Percentiles rank a stretch among this genome's conserved stretches.
Evolutionary conservation across 2,113 vertebrate genomes (phyloP).

Genomic region (Gymnorhina tibicen): DNA sequence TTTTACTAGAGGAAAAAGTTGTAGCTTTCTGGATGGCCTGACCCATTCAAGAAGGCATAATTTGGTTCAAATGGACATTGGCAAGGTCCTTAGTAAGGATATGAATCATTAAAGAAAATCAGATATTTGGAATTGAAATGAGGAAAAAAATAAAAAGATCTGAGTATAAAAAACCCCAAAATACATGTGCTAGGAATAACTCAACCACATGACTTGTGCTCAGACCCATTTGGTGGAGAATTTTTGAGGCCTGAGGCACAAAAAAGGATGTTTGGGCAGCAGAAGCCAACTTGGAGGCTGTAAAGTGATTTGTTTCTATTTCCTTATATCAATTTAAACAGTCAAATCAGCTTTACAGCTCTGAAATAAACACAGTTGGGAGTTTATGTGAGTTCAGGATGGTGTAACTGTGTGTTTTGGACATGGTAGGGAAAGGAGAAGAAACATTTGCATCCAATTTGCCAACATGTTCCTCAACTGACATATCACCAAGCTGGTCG

Average conservation of each 20-base stretch:
- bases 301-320: slow-evolving; percentile 49
- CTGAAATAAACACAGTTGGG: slow-evolving; percentile 26
- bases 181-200: background rate
- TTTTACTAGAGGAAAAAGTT: background rate
- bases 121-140: background rate
- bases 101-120: background rate
- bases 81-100: background rate
- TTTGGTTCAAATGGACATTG: background rate
- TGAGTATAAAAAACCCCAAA: background rate
- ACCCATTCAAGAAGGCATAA: background rate
- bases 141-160: background rate
- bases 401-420: slow-evolving; percentile 31
- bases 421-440: background rate
- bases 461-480: background rate
- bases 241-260: slow-evolving; percentile 11
- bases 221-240: background rate
- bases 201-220: background rate
- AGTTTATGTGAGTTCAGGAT: slow-evolving; percentile 16
- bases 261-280: slow-evolving; percentile 34
- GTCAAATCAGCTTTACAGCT: slow-evolving; percentile 13
- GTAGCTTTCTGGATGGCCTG: background rate
- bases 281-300: slow-evolving; percentile 44
- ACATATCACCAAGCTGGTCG: slow-evolving; percentile 3
- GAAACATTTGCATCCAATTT: slow-evolving; percentile 21
- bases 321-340: slow-evolving; percentile 17